Conservation (phyloP, 2,797 vertebrate species). For the Rhinella marina region DNA sequence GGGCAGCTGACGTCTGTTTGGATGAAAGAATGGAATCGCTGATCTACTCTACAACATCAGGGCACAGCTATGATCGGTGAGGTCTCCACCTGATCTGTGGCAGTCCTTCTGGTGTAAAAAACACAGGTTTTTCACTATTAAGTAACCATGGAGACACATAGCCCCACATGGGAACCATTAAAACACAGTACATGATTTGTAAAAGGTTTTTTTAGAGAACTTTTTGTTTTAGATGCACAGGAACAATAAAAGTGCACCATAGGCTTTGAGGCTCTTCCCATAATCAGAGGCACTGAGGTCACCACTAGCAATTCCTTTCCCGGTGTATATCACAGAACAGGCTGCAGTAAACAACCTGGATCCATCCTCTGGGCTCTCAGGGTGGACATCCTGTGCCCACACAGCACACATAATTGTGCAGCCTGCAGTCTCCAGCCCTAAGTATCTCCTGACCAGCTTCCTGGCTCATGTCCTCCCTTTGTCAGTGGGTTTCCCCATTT, state of each 20-base stretch:
- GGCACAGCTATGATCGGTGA: too few relatives aligned
- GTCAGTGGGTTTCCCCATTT: constrained; percentile 51
- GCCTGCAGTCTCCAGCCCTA: constrained; percentile 33
- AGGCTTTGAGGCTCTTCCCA: neutral
- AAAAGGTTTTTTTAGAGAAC: too few relatives aligned
- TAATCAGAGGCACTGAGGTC: neutral
- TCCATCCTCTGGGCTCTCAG: constrained; percentile 26
- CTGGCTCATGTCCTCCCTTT: constrained; percentile 60
- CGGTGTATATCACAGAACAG: neutral
- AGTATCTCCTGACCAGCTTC: constrained; percentile 44
- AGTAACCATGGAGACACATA: neutral
- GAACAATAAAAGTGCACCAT: neutral
- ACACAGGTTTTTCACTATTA: neutral
- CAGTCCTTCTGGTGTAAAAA: too few relatives aligned
- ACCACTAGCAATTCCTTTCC: neutral
- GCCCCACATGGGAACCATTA: neutral
- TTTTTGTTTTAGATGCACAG: neutral
- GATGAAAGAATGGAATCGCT: too few relatives aligned
- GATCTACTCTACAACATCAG: too few relatives aligned
- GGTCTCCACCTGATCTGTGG: too few relatives aligned
- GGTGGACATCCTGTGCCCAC: constrained; percentile 46
- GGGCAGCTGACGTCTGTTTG: too few relatives aligned
- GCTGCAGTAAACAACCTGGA: constrained; percentile 37
- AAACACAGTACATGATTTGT: too few relatives aligned
- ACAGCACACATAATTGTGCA: constrained; percentile 35